These are phyloP conservation scores for Slavum lentiscoides DNA, from an alignment of 2,888 invertebrate genomes.

Conservation along the genomic window DNA sequence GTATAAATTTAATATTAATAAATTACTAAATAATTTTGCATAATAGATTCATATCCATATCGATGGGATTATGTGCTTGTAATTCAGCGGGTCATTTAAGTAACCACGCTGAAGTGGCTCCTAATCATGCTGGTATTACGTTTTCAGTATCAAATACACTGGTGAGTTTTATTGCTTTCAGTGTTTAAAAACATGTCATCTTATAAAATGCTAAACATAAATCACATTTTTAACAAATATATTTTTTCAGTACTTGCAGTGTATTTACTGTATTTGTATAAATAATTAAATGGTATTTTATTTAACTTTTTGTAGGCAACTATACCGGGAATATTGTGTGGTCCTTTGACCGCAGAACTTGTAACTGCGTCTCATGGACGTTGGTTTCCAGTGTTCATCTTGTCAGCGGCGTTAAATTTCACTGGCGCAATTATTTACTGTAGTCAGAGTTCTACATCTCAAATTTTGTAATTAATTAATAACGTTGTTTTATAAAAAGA, in stretches of 20 bases:
- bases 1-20: background rate
- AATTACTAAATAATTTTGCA: conserved; percentile 15
- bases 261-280: too few species aligned
- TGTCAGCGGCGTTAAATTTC: conserved; percentile 73
- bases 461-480: conserved; percentile 63
- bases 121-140: conserved; percentile 76
- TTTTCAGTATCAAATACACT: conserved; percentile 77
- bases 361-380: conserved; percentile 72
- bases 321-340: conserved; percentile 74
- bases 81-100: conserved; percentile 77
- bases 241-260: too few species aligned
- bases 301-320: conserved; percentile 64
- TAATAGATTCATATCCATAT: conserved; percentile 70
- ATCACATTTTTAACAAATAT: too few species aligned
- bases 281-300: too few species aligned
- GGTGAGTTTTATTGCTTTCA: conserved; percentile 60
- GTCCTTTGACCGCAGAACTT: conserved; percentile 73
- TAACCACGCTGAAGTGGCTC: conserved; percentile 77
- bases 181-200: too few species aligned
- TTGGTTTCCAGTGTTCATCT: conserved; percentile 75
- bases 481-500: conserved; percentile 17
- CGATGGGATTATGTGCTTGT: conserved; percentile 75
- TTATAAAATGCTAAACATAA: too few species aligned
- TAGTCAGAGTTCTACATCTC: conserved; percentile 72
- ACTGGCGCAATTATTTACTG: conserved; percentile 74